These are phyloP conservation scores for Cavia porcellus DNA, from an alignment of 2,113 vertebrate genomes.

Conservation along the genomic window DNA sequence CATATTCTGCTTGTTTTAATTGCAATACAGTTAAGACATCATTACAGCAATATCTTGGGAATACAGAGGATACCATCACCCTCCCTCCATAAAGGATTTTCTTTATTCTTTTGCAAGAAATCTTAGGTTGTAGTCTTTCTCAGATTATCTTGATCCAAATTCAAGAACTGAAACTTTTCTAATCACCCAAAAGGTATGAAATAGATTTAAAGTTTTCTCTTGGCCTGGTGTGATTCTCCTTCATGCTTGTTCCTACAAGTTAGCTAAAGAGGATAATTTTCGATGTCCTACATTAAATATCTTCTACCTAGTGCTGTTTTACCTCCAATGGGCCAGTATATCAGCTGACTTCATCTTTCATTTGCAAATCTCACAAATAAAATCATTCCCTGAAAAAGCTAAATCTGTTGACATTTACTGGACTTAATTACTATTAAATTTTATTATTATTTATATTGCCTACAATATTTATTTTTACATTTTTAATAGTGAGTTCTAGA, in stretches of 20 bases:
- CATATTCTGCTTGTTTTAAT: background rate
- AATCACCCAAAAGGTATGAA: background rate
- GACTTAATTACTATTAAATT: background rate
- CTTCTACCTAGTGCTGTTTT: background rate
- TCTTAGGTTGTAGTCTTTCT: background rate
- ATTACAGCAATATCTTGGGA: background rate
- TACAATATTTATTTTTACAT: background rate
- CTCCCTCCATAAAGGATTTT: background rate
- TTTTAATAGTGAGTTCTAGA: background rate
- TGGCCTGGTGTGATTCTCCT: background rate
- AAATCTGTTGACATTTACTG: background rate
- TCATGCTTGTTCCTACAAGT: background rate
- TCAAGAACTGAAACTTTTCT: background rate
- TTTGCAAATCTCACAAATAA: background rate
- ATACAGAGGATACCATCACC: background rate
- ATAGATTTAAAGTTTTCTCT: background rate
- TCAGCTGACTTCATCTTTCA: background rate
- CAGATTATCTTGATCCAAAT: background rate
- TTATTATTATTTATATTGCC: background rate
- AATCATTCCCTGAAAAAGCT: background rate
- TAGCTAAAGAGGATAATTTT: background rate
- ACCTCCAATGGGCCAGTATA: background rate
- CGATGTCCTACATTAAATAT: background rate
- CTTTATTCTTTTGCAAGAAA: background rate
- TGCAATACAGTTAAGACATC: background rate